Evolutionary conservation across 2,888 invertebrate species (phyloP).

Genomic region (Chesias legatella): DNA sequence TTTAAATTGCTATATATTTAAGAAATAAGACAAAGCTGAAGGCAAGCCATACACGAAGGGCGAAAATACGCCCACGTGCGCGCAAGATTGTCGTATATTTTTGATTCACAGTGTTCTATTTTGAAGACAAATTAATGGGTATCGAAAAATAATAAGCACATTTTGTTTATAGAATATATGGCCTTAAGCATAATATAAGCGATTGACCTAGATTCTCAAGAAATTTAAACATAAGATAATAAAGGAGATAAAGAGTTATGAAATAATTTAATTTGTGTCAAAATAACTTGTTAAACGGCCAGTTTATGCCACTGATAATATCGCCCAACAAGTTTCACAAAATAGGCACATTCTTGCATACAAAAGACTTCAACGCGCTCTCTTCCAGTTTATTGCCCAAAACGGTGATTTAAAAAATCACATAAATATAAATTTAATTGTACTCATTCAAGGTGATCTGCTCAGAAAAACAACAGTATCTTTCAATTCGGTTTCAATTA

Average conservation of each 20-base stretch:
- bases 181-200: too few species aligned
- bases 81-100: too few species aligned
- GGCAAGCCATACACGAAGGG: too few species aligned
- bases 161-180: too few species aligned
- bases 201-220: too few species aligned
- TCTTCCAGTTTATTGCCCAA: conserved; percentile 9
- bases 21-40: too few species aligned
- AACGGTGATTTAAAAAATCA: conserved; percentile 15
- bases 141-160: too few species aligned
- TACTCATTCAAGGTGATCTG: conserved; percentile 21
- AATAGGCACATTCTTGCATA: conserved; percentile 14
- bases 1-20: background rate
- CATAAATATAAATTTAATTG: conserved; percentile 20
- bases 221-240: too few species aligned
- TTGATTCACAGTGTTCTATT: too few species aligned
- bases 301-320: background rate
- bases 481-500: conserved; percentile 23
- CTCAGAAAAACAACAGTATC: conserved; percentile 20
- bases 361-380: conserved; percentile 27
- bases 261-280: background rate
- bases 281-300: background rate
- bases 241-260: too few species aligned
- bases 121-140: too few species aligned
- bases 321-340: conserved; percentile 2
- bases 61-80: too few species aligned